These are phyloP conservation scores for Colinus virginianus DNA, from an alignment of 2,113 vertebrate species.

Conservation along the genomic window DNA sequence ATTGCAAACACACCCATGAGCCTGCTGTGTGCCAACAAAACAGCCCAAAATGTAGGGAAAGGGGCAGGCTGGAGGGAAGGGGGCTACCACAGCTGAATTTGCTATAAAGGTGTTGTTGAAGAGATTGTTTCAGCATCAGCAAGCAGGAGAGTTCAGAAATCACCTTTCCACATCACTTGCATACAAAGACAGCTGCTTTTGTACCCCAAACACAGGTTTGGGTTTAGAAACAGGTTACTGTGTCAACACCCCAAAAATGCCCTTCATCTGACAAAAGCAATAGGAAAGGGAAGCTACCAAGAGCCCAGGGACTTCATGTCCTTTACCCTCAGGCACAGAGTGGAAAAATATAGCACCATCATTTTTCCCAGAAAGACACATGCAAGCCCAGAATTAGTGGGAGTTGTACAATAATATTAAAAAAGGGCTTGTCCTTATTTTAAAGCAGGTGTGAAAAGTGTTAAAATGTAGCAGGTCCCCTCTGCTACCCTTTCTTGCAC, in stretches of 20 bases:
- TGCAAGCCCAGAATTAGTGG: background rate
- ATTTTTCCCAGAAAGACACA: background rate
- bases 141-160: background rate
- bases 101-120: background rate
- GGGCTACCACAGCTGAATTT: background rate
- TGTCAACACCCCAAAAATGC: background rate
- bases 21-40: constrained; percentile 77
- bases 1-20: constrained; percentile 83
- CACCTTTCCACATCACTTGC: background rate
- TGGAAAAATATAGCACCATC: background rate
- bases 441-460: no score
- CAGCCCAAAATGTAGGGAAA: constrained; percentile 66
- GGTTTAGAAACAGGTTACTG: background rate
- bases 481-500: background rate
- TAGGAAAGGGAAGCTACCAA: background rate
- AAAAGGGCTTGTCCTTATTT: background rate
- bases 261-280: background rate
- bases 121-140: background rate
- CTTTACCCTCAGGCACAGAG: background rate
- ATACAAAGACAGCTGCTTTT: background rate
- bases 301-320: background rate
- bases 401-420: background rate
- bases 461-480: background rate
- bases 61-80: constrained; percentile 9
- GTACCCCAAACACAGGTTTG: background rate